Evolutionary conservation across 2,888 invertebrate genomes (phyloP), one percentile per base, ranked within the genome.

Genomic region (Pollenia griseotomentosa): DNA sequence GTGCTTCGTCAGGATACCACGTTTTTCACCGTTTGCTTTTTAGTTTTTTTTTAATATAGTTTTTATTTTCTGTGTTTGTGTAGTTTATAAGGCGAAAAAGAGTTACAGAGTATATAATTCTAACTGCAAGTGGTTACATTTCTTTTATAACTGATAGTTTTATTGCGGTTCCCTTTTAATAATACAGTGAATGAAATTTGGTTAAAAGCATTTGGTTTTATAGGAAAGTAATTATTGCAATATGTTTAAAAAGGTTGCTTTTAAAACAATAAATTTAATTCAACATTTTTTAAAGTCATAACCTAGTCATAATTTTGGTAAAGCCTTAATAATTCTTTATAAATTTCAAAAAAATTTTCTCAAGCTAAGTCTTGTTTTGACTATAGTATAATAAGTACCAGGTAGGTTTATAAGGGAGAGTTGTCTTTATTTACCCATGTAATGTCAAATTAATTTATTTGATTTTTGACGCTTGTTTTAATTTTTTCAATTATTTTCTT

Each of bases 1-100:
- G 87, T 87, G 87, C 77, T 81, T 44, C 53, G 48, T 23, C 55
- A 68, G 73, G 51, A 73, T 63, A 81, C 59, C 87, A 87, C 87
- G 84, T 87, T 77, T 70, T 81, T 23, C 74, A 23, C 61, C 83
- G 33, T 77, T 77, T 83, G 53, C 40, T 83, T 83, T 83, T 12
- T 14, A 42, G 12, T 61, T 63, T 51, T 12, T n/a, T 14, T 40
- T 75, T 33, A 33, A 23, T 23, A 23, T 2, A 23, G 23, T 33
- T 33, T 33, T 33, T 44, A 9, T 33, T 82, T 61, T 33, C 48
- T 59, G 33, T 48, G 75, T 75, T 23, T 55, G 40, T 68, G 53
- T 79, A 44, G 33, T 59, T 79, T 73, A 14, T 23, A n/a, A 55
- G 63, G 55, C 61, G 19, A 55, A 57, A 75, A 79, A 77, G n/a